Conservation (phyloP, 2,113 vertebrate species). For the Notechis scutatus region DNA sequence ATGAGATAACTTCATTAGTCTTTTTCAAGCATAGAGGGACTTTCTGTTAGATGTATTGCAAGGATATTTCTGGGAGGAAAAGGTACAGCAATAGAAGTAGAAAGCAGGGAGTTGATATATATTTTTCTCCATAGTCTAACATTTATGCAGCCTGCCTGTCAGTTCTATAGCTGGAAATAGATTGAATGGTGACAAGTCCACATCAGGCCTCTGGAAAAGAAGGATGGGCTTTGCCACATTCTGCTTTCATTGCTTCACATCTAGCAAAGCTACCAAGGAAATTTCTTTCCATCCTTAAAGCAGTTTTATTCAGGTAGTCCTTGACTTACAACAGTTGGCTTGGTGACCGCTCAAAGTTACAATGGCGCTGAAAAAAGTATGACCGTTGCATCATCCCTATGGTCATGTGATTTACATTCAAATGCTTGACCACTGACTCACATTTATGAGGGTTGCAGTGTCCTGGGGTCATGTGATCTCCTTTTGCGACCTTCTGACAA, state of each 20-base stretch:
- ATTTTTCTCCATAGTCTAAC: neutral
- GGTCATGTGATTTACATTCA: too few relatives aligned
- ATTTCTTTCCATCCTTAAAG: neutral
- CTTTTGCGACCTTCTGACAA: too few relatives aligned
- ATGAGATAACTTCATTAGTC: constrained; percentile 27
- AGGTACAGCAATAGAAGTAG: neutral
- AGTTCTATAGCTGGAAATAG: neutral
- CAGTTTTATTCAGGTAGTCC: neutral
- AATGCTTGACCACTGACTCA: too few relatives aligned
- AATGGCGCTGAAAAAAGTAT: too few relatives aligned
- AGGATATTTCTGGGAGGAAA: neutral
- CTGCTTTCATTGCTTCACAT: neutral
- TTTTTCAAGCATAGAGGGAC: neutral
- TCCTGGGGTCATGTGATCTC: too few relatives aligned
- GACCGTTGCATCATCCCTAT: too few relatives aligned
- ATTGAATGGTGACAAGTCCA: neutral
- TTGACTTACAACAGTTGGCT: too few relatives aligned
- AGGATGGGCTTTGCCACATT: neutral
- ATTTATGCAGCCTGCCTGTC: neutral
- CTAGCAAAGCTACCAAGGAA: neutral
- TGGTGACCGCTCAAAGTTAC: too few relatives aligned
- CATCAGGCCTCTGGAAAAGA: neutral
- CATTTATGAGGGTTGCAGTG: too few relatives aligned
- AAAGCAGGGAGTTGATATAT: neutral
- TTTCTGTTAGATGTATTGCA: neutral